phyloP scores from a whole-genome alignment of 1,140 invertebrate species.

The Drosophila takahashii region DNA sequence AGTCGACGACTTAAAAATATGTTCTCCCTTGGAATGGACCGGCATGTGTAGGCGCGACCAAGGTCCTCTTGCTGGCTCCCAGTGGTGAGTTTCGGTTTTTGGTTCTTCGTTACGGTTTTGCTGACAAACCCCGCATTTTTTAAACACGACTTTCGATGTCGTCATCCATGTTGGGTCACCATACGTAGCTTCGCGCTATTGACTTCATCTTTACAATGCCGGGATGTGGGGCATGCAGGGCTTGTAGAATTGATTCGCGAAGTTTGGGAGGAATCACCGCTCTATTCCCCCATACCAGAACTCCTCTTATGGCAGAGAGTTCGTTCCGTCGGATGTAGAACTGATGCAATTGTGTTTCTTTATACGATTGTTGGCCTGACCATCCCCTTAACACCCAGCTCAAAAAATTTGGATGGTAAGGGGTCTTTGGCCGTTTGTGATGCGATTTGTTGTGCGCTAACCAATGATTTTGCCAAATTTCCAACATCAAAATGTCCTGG shows the following conservation, averaged over 20 bases:
- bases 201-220: not conserved
- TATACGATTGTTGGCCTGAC: too few relatives aligned
- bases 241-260: not conserved
- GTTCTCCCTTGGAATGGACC: not conserved
- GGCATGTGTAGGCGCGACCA: not conserved
- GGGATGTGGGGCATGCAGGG: not conserved
- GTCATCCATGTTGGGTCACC: not conserved
- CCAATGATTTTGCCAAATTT: not conserved
- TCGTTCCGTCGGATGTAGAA: not conserved
- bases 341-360: too few relatives aligned
- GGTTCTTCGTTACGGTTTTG: not conserved
- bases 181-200: not conserved
- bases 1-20: not conserved
- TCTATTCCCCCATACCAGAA: not conserved
- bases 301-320: slow-evolving; percentile 1
- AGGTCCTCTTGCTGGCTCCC: not conserved
- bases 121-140: not conserved
- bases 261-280: not conserved
- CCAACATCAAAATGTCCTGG: not conserved
- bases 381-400: too few relatives aligned
- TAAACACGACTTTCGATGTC: not conserved
- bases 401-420: not conserved
- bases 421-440: not conserved
- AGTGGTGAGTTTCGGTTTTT: not conserved
- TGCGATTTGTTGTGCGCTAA: not conserved